These are phyloP conservation scores for Nyctalus aviator DNA, from an alignment of 2,797 vertebrate species.

Conservation along the genomic window DNA sequence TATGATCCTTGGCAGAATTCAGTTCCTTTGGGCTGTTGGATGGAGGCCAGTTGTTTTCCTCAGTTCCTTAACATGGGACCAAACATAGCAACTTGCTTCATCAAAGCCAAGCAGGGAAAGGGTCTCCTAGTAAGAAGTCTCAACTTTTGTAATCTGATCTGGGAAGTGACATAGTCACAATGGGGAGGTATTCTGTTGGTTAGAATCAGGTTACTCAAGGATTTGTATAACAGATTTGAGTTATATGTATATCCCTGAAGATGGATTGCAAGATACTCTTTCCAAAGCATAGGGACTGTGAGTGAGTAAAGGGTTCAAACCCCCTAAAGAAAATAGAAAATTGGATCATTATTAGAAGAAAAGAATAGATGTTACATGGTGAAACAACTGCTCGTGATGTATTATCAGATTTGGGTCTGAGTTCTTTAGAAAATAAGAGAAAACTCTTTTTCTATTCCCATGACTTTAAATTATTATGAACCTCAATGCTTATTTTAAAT, in stretches of 20 bases:
- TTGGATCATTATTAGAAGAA: neutral
- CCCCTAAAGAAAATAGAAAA: neutral
- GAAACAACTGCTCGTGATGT: neutral
- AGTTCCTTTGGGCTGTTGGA: neutral
- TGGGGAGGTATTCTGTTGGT: neutral
- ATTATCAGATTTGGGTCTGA: neutral
- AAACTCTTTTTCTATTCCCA: neutral
- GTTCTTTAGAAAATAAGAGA: neutral
- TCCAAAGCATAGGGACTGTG: neutral
- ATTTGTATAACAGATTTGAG: neutral
- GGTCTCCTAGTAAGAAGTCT: neutral
- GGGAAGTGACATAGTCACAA: neutral
- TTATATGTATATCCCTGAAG: neutral
- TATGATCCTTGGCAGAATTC: neutral
- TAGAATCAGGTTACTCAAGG: neutral
- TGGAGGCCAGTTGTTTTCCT: neutral
- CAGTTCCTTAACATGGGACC: neutral
- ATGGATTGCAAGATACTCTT: neutral
- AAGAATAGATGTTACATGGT: neutral
- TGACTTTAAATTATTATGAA: conserved; percentile 67
- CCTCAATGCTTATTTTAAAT: conserved; percentile 66
- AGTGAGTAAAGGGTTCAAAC: neutral
- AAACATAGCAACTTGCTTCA: neutral
- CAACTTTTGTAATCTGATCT: neutral
- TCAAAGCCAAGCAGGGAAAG: neutral